A percentile compares a stretch with the other conserved stretches of the same genome.
phyloP scores from a whole-genome alignment of 2,797 vertebrate genomes.

The Eospalax fontanierii region DNA sequence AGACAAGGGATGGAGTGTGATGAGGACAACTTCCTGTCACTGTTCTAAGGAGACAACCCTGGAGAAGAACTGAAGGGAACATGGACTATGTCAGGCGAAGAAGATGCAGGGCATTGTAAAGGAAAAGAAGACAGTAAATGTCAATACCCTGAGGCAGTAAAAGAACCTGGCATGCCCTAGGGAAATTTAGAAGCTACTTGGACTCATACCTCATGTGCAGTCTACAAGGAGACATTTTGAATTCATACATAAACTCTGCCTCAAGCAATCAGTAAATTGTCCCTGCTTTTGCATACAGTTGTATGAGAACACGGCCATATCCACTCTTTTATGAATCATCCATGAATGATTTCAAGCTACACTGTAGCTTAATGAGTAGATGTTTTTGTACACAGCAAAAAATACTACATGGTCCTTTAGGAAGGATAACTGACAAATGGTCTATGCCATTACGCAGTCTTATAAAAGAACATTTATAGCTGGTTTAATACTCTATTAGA shows the following conservation, averaged over 20 bases:
- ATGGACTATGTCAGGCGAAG: background rate
- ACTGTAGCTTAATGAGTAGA: background rate
- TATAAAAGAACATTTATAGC: background rate
- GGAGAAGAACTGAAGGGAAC: background rate
- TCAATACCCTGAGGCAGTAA: background rate
- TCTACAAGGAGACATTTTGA: background rate
- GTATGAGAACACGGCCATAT: background rate
- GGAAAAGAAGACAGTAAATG: background rate
- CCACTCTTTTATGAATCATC: background rate
- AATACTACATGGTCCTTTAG: background rate
- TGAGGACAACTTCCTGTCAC: background rate
- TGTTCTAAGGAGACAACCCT: background rate
- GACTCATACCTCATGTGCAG: background rate
- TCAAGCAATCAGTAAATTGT: background rate
- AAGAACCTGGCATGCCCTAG: background rate
- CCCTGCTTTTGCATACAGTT: constrained; percentile 4
- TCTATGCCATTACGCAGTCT: constrained; percentile 27
- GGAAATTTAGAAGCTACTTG: constrained; percentile 19
- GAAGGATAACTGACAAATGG: background rate
- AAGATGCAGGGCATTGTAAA: background rate
- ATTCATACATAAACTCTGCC: background rate
- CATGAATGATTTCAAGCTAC: background rate
- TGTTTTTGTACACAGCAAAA: background rate
- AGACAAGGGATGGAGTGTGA: background rate
- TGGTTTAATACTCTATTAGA: constrained; percentile 21